A percentile compares a stretch with the other conserved stretches of the same genome.
Evolutionary conservation across 2,888 invertebrate species (phyloP).

Genomic region (Nomada fabriciana): DNA sequence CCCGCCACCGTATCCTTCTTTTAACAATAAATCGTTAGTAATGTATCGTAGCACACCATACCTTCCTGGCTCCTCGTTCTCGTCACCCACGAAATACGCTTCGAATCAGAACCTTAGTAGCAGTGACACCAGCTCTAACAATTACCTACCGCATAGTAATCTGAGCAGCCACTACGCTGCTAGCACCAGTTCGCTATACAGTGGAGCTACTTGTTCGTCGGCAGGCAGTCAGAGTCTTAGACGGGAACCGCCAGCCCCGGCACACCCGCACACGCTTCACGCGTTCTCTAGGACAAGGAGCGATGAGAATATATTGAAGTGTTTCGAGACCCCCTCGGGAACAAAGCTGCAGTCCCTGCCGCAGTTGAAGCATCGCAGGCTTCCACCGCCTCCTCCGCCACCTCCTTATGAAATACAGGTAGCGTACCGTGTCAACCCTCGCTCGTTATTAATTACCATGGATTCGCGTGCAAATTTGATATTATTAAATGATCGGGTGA

Average conservation of each 20-base stretch:
- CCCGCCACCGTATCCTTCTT: constrained; percentile 85
- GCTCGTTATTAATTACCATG: too few species aligned
- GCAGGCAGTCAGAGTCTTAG: constrained; percentile 84
- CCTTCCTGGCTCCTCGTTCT: constrained; percentile 88
- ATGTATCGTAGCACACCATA: constrained; percentile 94
- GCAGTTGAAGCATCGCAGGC: constrained; percentile 85
- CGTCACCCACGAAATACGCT: constrained; percentile 90
- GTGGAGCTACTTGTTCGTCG: constrained; percentile 84
- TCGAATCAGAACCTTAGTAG: constrained; percentile 90
- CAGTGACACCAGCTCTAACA: constrained; percentile 75
- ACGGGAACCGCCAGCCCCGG: constrained; percentile 81
- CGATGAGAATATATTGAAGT: constrained; percentile 92
- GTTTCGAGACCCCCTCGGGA: constrained; percentile 84
- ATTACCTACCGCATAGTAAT: constrained; percentile 77
- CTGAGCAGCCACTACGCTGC: constrained; percentile 83
- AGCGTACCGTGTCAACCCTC: background rate
- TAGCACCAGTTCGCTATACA: constrained; percentile 84
- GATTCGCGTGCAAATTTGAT: too few species aligned
- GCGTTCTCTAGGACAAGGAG: constrained; percentile 88
- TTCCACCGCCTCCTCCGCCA: constrained; percentile 87
- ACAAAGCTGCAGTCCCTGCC: constrained; percentile 79
- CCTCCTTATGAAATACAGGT: constrained; percentile 85
- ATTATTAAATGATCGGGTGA: too few species aligned
- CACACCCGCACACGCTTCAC: constrained; percentile 77
- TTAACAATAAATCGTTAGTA: constrained; percentile 87